These are phyloP conservation scores for Nixonia krombeini DNA, from an alignment of 1,140 invertebrate species.

Conservation along the genomic window DNA sequence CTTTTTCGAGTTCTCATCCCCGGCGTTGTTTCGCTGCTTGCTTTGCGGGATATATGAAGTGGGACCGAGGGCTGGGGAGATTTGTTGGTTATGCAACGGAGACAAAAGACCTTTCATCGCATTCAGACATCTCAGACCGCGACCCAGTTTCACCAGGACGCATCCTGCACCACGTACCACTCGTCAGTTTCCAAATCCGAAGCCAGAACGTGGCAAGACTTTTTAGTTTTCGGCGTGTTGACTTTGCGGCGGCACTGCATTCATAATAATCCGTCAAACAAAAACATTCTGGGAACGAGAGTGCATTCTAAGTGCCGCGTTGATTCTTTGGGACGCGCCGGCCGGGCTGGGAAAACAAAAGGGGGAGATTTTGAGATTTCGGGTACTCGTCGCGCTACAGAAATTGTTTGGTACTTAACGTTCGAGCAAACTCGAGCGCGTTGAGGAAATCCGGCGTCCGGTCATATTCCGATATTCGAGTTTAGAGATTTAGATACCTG, in stretches of 20 bases:
- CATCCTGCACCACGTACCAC: conserved; percentile 11
- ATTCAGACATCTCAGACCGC: conserved; percentile 26
- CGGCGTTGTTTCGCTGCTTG: conserved; percentile 26
- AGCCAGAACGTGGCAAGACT: conserved; percentile 13
- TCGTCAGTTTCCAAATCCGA: conserved; percentile 22
- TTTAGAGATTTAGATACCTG: no score
- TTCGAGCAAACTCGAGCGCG: no score
- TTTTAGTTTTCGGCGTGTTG: conserved; percentile 1
- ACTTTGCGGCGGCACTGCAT: no score
- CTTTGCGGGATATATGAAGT: conserved; percentile 27
- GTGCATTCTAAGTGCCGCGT: conserved; percentile 1
- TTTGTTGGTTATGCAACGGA: conserved; percentile 36
- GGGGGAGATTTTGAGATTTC: no score
- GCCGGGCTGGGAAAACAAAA: no score
- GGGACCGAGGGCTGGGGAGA: conserved; percentile 8
- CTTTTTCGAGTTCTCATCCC: conserved; percentile 1
- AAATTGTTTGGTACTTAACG: no score
- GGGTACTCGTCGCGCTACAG: no score
- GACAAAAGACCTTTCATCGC: conserved; percentile 39
- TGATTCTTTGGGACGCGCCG: no score
- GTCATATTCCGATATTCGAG: no score
- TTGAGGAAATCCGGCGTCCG: no score
- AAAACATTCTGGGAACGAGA: no score
- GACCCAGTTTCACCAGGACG: conserved; percentile 18
- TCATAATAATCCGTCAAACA: no score